These are phyloP conservation scores for Drosophila elegans DNA, from an alignment of 1,140 invertebrate species.

Conservation along the genomic window DNA sequence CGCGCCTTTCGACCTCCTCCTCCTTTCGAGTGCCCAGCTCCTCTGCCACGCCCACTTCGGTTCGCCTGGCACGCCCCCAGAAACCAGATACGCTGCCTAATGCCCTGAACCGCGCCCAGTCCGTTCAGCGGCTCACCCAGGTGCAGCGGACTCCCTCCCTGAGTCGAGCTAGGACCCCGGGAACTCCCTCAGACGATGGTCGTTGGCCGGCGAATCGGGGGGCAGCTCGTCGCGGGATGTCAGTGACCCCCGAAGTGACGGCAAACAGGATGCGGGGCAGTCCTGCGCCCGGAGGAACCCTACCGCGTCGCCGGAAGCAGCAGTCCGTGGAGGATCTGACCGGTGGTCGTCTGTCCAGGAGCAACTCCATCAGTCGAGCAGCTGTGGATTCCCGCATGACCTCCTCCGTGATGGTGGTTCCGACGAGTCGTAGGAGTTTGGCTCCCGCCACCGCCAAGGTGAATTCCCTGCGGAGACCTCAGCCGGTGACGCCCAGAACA, in stretches of 20 bases:
- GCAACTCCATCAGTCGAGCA: constrained; percentile 84
- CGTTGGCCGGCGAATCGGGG: constrained; percentile 87
- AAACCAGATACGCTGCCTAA: constrained; percentile 85
- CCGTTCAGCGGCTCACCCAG: constrained; percentile 86
- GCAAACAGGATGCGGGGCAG: constrained; percentile 76
- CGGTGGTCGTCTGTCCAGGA: constrained; percentile 76
- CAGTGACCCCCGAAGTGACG: constrained; percentile 74
- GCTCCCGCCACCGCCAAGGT: constrained; percentile 73
- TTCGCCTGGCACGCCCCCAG: constrained; percentile 85
- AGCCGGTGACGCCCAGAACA: constrained; percentile 84
- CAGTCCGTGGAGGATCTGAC: constrained; percentile 86
- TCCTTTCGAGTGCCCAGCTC: constrained; percentile 62
- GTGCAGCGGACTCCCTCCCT: constrained; percentile 87
- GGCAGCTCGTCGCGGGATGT: constrained; percentile 50
- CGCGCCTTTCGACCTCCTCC: constrained; percentile 46
- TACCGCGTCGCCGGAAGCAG: constrained; percentile 89
- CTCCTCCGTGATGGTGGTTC: constrained; percentile 81
- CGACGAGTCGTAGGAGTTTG: constrained; percentile 57
- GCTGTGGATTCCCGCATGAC: constrained; percentile 80
- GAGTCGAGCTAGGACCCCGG: constrained; percentile 87
- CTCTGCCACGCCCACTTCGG: constrained; percentile 78
- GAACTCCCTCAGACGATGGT: constrained; percentile 89
- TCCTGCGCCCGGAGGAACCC: constrained; percentile 86
- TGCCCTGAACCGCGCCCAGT: constrained; percentile 76
- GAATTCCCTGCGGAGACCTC: constrained; percentile 60